Evolutionary conservation across 2,888 invertebrate species (phyloP), one percentile per base, ranked within the genome.

Genomic region (Xanthia togata): DNA sequence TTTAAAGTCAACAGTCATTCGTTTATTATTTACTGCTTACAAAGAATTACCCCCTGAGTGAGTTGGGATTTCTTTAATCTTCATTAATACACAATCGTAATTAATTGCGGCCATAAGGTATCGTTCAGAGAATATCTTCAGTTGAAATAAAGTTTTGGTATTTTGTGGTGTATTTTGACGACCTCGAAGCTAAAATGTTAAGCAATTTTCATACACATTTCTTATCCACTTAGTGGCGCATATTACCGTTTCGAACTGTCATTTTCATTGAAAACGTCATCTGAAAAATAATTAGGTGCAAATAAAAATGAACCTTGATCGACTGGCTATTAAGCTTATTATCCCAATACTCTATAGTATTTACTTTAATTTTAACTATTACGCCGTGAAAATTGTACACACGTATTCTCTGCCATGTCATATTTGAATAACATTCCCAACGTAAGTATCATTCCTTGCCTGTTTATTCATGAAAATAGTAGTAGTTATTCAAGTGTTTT

Each of bases 61-160:
- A 86, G 83, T 83, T 78, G 67, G 79, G 78, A 76, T 80, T 82
- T 81, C 77, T 83, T 81, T 88, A 79, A 87, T 86, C 87, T 89
- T 85, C 85, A 81, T 85, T 79, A 82, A 88, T 82, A 84, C 73
- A 82, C 82, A 70, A 78, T 81, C 63, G 70, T 82, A 88, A 90
- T 81, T 88, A 86, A 90, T 90, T 88, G 82, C 78, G 76, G 62
- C 70, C 70, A 82, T 85, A 88, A 89, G 44, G 87, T 84, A 90
- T 88, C 84, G 55, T 76, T 72, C 69, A 78, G 47, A 70, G 87
- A 89, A 87, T 79, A 89, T 89, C 87, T 87, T 6, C 11, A 20
- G 89, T 89, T 88, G 87, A 81, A 65, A 60, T 86, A 88, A 90
- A 91, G 86, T 89, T 86, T 86, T 88, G 79, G 71, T 81, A 82